These are phyloP conservation scores for Caenorhabditis sinica DNA, from an alignment of 2,888 invertebrate species.

Conservation along the genomic window DNA sequence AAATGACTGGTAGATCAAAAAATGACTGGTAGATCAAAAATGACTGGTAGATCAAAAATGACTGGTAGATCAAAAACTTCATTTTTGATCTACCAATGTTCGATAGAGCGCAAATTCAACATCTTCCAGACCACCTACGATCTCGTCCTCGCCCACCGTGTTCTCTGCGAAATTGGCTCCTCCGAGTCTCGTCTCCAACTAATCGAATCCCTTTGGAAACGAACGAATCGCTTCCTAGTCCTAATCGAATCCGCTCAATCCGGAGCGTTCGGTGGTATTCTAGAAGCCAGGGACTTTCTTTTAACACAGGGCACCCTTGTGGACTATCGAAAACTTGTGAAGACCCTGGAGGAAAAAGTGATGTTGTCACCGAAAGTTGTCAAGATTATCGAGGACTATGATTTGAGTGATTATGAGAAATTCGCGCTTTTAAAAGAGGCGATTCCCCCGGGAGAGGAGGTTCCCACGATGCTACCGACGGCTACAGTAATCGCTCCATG, in stretches of 20 bases:
- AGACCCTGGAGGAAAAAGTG: conserved; percentile 45
- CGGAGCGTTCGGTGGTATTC: conserved; percentile 88
- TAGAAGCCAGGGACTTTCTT: conserved; percentile 92
- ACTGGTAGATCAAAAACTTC: too few relatives aligned
- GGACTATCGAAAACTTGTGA: conserved; percentile 62
- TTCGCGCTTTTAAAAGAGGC: conserved; percentile 76
- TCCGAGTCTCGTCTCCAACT: conserved; percentile 75
- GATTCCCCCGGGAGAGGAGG: conserved; percentile 67
- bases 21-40: too few relatives aligned
- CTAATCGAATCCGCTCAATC: conserved; percentile 79
- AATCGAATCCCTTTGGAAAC: conserved; percentile 77
- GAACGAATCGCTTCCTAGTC: conserved; percentile 79
- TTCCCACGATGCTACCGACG: conserved; percentile 79
- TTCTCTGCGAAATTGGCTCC: conserved; percentile 76
- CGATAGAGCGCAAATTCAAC: too few relatives aligned
- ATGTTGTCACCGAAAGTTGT: conserved; percentile 53
- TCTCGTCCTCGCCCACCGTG: conserved; percentile 80
- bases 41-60: too few relatives aligned
- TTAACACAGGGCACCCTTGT: conserved; percentile 85
- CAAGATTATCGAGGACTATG: conserved; percentile 69
- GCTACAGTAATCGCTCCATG: conserved; percentile 87
- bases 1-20: too few relatives aligned
- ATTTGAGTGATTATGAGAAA: conserved; percentile 76
- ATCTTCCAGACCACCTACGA: conserved; percentile 79
- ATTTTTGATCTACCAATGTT: too few relatives aligned